These are phyloP conservation scores for Oasisia sp. DNA, from an alignment of 2,888 invertebrate species.

Conservation along the genomic window DNA sequence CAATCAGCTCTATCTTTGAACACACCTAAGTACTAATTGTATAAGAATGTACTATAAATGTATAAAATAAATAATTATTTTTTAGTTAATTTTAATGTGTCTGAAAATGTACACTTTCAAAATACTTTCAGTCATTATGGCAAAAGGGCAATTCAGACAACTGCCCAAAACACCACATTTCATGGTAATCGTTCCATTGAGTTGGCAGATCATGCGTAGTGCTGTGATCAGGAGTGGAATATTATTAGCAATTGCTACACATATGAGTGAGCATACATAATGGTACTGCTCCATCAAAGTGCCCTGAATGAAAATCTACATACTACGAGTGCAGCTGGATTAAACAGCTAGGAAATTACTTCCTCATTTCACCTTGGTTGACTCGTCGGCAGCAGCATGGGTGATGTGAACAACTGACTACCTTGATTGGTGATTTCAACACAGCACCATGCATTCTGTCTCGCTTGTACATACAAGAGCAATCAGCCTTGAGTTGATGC, in stretches of 20 bases:
- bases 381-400: background rate
- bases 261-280: background rate
- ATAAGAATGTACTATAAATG: too few species aligned
- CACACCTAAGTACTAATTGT: too few species aligned
- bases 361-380: background rate
- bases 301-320: background rate
- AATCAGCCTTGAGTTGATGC: too few species aligned
- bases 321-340: background rate
- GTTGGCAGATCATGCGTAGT: background rate
- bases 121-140: background rate
- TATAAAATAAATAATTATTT: too few species aligned
- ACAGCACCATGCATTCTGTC: background rate
- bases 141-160: background rate
- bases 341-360: background rate
- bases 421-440: constrained; percentile 2
- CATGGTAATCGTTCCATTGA: background rate
- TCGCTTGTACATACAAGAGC: background rate
- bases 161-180: background rate
- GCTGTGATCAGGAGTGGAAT: background rate
- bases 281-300: background rate
- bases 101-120: too few species aligned
- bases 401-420: background rate
- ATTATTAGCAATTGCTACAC: background rate
- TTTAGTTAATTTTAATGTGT: too few species aligned
- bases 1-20: too few species aligned